Base-by-base conservation (phyloP, 2,797 vertebrate species). In the Anisognathus igniventris region DNA sequence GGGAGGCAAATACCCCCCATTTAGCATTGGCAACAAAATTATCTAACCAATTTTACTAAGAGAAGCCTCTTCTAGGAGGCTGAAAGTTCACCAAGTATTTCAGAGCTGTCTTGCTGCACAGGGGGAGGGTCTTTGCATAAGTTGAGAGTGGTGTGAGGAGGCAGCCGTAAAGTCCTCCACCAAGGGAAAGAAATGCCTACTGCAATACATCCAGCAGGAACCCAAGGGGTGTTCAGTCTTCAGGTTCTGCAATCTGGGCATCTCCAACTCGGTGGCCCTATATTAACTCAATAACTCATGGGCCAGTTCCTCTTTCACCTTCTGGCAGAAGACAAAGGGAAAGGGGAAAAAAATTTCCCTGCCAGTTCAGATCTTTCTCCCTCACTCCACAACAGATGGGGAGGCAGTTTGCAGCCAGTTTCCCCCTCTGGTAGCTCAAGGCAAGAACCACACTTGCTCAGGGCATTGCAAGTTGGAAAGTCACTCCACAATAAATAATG, bases 391-490 rank as follows among this genome's bases (percentile, higher is more conserved):
- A 3, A 95, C 95, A 97, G 93, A 97, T 96, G 95, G 95, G 82
- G 89, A 95, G 87, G 91, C 89, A 96, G 93, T 91, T 91, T 82
- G 11, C 89, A 96, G 92, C 87, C 95, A 96, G 94, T 94, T 95
- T 96, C 66, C 89, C 91, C 73, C 91, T 95, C 91, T 95, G 62
- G 82, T 96, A 95, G 93, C 95, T 94, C 79, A 94, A 96, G 91
- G 92, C 90, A 0, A 87, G 82, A 92, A 84, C 89, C 73, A 83
- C 19, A 2, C 70, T 96, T 73, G 91, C 82, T 93, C 56, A 86
- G 83, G 87, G 87, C 91, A 91, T 64, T 91, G 92, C 67, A 91
- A 95, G 91, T 86, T 86, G 79, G 86, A 93, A 95, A 96, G 76
- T 56, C 79, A 78, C 58, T 72, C 85, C 87, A 90, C 85, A 94